A percentile compares a stretch with the other conserved stretches of the same genome.
Conservation (phyloP, 2,113 vertebrate genomes). For the Hypocryptadius cinnamomeus region DNA sequence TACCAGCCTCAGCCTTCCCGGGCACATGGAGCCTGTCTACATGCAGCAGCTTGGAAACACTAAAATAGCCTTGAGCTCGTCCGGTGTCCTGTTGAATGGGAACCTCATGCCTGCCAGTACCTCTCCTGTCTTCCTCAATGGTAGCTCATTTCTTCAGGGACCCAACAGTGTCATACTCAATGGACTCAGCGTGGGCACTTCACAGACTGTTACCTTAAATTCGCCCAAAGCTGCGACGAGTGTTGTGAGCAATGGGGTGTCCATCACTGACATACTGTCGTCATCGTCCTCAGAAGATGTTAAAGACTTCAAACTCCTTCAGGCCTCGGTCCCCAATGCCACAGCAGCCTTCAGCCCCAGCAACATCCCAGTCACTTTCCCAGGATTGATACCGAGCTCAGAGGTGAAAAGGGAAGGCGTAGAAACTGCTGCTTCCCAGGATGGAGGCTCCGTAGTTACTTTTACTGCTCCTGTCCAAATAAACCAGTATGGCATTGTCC, state of each 20-base stretch:
- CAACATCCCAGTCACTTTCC: constrained; percentile 72
- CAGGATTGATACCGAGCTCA: constrained; percentile 78
- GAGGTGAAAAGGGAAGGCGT: constrained; percentile 89
- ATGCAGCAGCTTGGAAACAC: constrained; percentile 96
- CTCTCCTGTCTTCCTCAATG: constrained; percentile 88
- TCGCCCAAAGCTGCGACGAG: constrained; percentile 77
- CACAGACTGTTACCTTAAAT: constrained; percentile 84
- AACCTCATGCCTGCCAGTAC: constrained; percentile 83
- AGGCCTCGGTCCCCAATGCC: constrained; percentile 72
- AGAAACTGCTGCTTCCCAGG: constrained; percentile 82
- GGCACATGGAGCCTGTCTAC: constrained; percentile 84
- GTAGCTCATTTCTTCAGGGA: constrained; percentile 91
- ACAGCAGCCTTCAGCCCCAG: constrained; percentile 72
- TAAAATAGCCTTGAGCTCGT: constrained; percentile 86
- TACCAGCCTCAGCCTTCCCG: constrained; percentile 77
- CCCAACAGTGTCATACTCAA: constrained; percentile 93
- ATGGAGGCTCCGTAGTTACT: constrained; percentile 84
- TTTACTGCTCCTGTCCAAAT: constrained; percentile 90
- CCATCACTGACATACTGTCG: constrained; percentile 82
- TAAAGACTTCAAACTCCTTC: constrained; percentile 83
- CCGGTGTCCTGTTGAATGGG: constrained; percentile 86
- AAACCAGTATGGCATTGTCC: constrained; percentile 92
- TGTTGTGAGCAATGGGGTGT: constrained; percentile 74
- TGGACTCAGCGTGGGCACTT: constrained; percentile 84
- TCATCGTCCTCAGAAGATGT: constrained; percentile 78